Evolutionary conservation across 2,113 vertebrate genomes (phyloP).

Genomic region (Trochalopteron elliotii): DNA sequence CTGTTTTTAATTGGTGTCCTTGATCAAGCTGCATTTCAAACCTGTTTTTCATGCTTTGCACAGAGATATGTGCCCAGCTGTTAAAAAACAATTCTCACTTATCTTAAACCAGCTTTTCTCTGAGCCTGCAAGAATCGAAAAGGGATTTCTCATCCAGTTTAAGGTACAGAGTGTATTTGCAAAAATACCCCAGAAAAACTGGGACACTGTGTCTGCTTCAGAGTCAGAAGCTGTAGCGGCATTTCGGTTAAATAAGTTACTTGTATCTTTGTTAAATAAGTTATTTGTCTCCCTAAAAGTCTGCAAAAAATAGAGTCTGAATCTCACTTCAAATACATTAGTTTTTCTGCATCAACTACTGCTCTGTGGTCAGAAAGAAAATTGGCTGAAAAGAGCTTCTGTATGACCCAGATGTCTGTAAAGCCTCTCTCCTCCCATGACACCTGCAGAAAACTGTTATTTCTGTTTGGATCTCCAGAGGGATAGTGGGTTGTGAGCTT

Average conservation of each 20-base stretch:
- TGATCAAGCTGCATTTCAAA: background rate
- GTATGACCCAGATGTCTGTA: background rate
- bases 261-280: background rate
- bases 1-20: conserved; percentile 7
- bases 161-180: background rate
- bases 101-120: background rate
- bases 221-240: background rate
- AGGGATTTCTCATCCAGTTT: background rate
- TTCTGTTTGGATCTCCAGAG: background rate
- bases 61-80: background rate
- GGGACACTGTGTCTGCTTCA: background rate
- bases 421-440: background rate
- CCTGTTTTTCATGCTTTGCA: background rate
- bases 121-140: background rate
- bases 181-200: background rate
- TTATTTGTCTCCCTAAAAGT: background rate
- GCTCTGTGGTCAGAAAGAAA: background rate
- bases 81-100: background rate
- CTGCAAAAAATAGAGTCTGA: background rate
- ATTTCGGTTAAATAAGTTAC: background rate
- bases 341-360: background rate
- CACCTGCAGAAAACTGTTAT: background rate
- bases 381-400: background rate
- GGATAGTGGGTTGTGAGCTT: background rate
- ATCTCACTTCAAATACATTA: background rate